Evolutionary conservation across 2,888 invertebrate genomes (phyloP).

Genomic region (Chironomus riparius): DNA sequence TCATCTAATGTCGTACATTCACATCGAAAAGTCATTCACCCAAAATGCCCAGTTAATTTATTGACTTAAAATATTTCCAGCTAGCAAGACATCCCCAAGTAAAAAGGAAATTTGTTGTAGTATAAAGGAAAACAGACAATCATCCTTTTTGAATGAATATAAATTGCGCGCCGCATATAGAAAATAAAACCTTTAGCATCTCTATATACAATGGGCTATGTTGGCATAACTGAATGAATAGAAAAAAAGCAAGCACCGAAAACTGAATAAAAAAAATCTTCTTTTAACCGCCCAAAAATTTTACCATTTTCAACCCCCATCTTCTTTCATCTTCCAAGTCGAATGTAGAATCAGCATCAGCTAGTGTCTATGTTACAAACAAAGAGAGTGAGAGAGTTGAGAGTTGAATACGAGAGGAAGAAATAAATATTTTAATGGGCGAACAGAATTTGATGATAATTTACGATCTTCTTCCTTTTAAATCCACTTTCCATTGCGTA

Average conservation of each 20-base stretch:
- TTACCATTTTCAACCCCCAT: no score
- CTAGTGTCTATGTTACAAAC: no score
- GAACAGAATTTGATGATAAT: constrained; percentile 17
- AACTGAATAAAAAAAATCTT: no score
- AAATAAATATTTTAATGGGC: background rate
- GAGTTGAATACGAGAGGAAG: background rate
- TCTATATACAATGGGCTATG: background rate
- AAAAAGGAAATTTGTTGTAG: background rate
- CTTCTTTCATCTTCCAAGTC: no score
- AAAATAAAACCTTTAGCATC: background rate
- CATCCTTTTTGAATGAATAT: constrained; percentile 21
- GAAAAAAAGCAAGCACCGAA: no score
- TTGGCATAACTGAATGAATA: background rate
- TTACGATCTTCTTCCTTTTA: constrained; percentile 8
- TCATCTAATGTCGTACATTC: no score
- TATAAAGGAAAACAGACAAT: constrained; percentile 11
- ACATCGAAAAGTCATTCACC: no score
- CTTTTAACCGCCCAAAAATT: no score
- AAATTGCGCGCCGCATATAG: background rate
- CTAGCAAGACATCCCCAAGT: background rate
- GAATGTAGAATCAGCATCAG: no score
- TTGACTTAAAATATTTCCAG: no score
- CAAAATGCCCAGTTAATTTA: no score
- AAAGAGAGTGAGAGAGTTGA: background rate
- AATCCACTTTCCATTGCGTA: background rate